phyloP scores from a whole-genome alignment of 2,113 vertebrate species.

The Heterotilapia buettikoferi region DNA sequence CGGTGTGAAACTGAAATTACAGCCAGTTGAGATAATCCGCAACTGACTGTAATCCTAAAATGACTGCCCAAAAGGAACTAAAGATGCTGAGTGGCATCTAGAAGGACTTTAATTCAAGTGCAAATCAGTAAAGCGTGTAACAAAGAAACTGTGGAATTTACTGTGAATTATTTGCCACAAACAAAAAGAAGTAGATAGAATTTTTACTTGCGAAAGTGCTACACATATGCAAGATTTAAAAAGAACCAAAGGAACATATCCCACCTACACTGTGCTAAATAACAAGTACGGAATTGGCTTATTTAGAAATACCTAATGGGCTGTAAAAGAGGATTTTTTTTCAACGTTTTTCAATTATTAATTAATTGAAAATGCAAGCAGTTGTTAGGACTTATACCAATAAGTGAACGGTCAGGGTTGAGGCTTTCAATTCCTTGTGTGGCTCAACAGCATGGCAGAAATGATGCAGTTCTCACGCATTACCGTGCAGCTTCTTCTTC shows the following conservation, averaged over 20 bases:
- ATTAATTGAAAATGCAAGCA: background rate
- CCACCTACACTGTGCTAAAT: background rate
- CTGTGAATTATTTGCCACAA: background rate
- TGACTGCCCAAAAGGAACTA: background rate
- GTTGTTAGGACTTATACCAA: background rate
- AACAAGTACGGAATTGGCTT: background rate
- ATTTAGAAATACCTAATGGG: background rate
- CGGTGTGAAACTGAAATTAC: background rate
- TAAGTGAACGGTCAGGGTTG: background rate
- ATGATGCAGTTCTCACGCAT: background rate
- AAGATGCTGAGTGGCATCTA: background rate
- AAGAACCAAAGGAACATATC: rapidly evolving
- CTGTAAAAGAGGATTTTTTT: background rate
- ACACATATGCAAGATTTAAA: background rate
- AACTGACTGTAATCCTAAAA: background rate
- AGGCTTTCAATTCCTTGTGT: background rate
- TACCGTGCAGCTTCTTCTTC: background rate
- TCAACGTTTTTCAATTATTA: background rate
- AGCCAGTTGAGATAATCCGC: background rate
- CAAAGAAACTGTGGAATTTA: background rate
- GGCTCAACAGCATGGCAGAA: background rate
- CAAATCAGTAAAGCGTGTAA: background rate
- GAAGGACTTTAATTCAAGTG: background rate
- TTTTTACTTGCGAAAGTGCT: background rate
- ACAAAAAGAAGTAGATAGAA: background rate